A percentile compares a stretch with the other conserved stretches of the same genome.
phyloP scores from a whole-genome alignment of 2,888 invertebrate genomes.

The Lepidochrysops patricia region DNA sequence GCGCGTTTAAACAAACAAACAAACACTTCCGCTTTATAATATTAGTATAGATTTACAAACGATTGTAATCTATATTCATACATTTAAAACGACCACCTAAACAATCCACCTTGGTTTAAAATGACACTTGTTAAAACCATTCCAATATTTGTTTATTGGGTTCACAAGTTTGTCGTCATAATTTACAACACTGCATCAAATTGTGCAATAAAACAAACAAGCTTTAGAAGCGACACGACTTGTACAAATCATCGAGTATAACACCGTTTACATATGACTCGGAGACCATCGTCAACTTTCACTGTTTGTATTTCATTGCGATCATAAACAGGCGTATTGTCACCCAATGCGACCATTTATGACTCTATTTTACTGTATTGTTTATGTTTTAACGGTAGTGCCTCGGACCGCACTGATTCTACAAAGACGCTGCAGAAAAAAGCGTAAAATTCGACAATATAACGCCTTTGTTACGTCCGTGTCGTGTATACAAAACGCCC shows the following conservation, averaged over 20 bases:
- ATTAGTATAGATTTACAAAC: too few relatives aligned
- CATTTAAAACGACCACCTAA: neutral
- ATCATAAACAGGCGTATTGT: conserved; percentile 59
- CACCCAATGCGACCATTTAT: conserved; percentile 34
- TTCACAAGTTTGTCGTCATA: neutral
- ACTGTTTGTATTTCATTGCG: conserved; percentile 48
- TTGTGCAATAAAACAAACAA: conserved; percentile 49
- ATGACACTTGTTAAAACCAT: too few relatives aligned
- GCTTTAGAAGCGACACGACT: conserved; percentile 49
- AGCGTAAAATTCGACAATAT: conserved; percentile 44
- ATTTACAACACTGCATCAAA: neutral
- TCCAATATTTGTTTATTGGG: too few relatives aligned
- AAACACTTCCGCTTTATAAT: too few relatives aligned
- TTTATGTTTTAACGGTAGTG: conserved; percentile 66
- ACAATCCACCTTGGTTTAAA: neutral
- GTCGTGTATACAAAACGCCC: conserved; percentile 40
- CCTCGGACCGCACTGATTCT: conserved; percentile 44
- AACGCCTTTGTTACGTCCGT: conserved; percentile 47
- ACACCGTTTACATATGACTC: conserved; percentile 54
- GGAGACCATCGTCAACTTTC: conserved; percentile 59
- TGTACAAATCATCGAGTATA: conserved; percentile 39
- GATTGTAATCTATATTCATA: too few relatives aligned
- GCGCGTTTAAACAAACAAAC: too few relatives aligned
- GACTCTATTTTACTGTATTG: conserved; percentile 42
- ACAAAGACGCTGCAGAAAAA: conserved; percentile 46